Evolutionary conservation across 1,140 invertebrate species (phyloP).

Genomic region (Scaptomyza pallida): DNA sequence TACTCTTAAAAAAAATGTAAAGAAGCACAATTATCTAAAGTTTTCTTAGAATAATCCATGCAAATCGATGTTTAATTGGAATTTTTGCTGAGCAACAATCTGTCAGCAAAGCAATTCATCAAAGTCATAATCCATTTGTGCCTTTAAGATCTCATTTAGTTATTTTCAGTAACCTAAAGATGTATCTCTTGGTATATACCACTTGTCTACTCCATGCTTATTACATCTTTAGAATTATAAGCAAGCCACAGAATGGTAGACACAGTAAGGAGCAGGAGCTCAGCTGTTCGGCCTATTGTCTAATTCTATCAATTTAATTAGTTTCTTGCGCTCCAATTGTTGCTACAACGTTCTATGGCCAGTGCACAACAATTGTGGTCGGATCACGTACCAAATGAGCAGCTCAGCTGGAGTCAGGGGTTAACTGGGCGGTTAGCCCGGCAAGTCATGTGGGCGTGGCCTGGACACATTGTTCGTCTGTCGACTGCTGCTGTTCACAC

Average conservation of each 20-base stretch:
- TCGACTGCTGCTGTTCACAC: conserved; percentile 61
- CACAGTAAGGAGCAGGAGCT: neutral
- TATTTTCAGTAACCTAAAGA: conserved; percentile 4
- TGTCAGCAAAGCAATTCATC: conserved; percentile 37
- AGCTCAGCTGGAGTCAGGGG: conserved; percentile 11
- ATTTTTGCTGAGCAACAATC: neutral
- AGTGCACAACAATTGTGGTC: conserved; percentile 60
- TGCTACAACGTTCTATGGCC: conserved; percentile 1
- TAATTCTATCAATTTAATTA: conserved; percentile 80
- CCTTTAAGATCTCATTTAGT: conserved; percentile 6
- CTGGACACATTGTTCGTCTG: conserved; percentile 41
- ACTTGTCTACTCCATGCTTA: conserved; percentile 3
- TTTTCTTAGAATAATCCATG: conserved; percentile 1
- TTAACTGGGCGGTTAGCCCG: conserved; percentile 14
- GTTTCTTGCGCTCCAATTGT: conserved; percentile 77
- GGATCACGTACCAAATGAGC: conserved; percentile 75
- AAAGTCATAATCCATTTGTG: conserved; percentile 5
- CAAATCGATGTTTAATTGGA: conserved; percentile 11
- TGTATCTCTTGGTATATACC: conserved; percentile 33
- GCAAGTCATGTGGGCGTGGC: conserved; percentile 53
- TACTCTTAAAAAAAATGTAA: neutral
- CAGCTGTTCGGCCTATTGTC: conserved; percentile 56
- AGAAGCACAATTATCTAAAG: neutral
- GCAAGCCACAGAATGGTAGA: conserved; percentile 7
- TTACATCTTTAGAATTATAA: conserved; percentile 39